These are phyloP conservation scores for Calidris pygmaea DNA, from an alignment of 2,113 vertebrate species.

Conservation along the genomic window DNA sequence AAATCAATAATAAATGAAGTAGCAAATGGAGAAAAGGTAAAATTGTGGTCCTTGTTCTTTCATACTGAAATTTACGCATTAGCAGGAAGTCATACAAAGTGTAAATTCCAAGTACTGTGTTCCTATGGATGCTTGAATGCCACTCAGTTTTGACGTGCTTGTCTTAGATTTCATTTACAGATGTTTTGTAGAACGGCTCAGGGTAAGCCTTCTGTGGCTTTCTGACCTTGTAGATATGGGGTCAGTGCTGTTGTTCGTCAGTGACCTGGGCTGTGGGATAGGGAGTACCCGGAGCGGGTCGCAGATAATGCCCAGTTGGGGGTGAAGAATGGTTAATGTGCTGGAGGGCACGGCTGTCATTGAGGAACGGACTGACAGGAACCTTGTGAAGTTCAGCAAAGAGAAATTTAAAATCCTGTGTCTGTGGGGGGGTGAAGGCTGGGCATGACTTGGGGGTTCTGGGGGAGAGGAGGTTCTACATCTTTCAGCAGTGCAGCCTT, in stretches of 20 bases:
- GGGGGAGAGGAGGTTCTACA: not conserved
- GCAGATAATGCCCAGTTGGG: rapidly evolving
- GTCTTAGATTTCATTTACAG: not conserved
- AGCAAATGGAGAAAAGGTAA: not conserved
- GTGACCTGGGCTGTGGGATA: not conserved
- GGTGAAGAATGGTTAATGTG: not conserved
- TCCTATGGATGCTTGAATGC: not conserved
- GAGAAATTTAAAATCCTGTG: not conserved
- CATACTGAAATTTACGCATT: not conserved
- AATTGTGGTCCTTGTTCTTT: not conserved
- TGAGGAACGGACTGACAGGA: not conserved
- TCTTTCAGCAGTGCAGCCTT: not conserved
- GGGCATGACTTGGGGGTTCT: not conserved
- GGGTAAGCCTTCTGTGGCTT: not conserved
- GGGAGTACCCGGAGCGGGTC: not conserved
- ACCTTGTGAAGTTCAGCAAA: not conserved
- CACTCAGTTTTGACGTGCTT: rapidly evolving
- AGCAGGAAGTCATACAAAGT: not conserved
- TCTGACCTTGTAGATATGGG: not conserved
- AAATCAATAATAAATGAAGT: not conserved
- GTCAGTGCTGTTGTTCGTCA: not conserved
- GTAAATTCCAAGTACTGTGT: not conserved
- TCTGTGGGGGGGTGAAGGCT: not conserved
- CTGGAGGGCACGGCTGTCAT: not conserved
- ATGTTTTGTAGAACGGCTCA: rapidly evolving